Conservation (phyloP, 1,140 invertebrate species). For the Onthophagus taurus region DNA sequence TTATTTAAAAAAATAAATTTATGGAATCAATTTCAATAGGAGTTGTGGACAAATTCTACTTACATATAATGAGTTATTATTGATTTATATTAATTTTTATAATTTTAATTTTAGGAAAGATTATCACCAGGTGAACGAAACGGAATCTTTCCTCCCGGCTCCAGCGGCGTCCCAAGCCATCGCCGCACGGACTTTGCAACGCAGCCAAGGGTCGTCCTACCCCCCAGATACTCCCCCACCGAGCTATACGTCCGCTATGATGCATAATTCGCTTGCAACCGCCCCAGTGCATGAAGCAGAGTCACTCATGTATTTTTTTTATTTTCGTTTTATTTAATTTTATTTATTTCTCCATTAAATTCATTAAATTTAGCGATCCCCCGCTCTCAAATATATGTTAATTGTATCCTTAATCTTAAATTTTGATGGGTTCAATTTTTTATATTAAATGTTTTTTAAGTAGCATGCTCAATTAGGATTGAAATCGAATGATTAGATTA, state of each 20-base stretch:
- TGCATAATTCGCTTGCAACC: conserved; percentile 30
- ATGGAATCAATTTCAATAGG: no score
- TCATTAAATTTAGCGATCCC: no score
- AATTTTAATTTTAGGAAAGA: conserved; percentile 48
- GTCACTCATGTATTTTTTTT: conserved; percentile 27
- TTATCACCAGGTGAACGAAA: conserved; percentile 62
- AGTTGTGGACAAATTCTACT: no score
- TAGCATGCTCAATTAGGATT: no score
- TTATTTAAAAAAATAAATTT: no score
- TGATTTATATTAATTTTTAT: no score
- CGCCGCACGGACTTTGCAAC: conserved; percentile 48
- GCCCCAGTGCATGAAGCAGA: conserved; percentile 30
- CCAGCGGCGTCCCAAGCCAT: conserved; percentile 51
- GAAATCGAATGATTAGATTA: no score
- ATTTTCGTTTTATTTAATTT: conserved; percentile 18
- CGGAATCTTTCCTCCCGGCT: conserved; percentile 55
- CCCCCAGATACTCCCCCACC: conserved; percentile 37
- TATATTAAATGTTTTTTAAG: no score
- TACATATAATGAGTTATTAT: no score
- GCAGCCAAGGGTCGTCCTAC: conserved; percentile 38
- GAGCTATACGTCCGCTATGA: conserved; percentile 36
- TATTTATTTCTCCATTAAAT: conserved; percentile 7
- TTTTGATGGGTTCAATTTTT: no score
- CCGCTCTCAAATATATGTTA: no score
- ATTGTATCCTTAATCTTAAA: no score